These are phyloP conservation scores for Marcusenius ussheri DNA, from an alignment of 2,113 vertebrate species.

Conservation along the genomic window DNA sequence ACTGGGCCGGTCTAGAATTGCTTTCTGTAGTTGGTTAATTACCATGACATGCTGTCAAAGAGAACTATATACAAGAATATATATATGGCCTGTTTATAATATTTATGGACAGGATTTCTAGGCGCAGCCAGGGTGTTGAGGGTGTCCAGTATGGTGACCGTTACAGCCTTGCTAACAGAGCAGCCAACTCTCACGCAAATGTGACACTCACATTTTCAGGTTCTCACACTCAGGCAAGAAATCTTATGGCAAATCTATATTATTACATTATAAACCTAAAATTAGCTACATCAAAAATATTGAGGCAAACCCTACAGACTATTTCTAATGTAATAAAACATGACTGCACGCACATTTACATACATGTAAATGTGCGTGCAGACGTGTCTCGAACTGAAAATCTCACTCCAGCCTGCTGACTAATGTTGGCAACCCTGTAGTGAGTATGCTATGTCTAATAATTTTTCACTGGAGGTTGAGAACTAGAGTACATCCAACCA, in stretches of 20 bases:
- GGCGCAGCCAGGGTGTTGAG: no score
- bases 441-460: neutral
- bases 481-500: neutral
- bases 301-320: neutral
- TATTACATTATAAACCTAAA: neutral
- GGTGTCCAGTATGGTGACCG: no score
- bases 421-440: neutral
- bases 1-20: no score
- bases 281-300: neutral
- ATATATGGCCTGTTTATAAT: no score
- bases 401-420: neutral
- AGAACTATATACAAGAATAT: no score
- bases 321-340: neutral
- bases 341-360: neutral
- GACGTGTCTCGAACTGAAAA: neutral
- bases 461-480: neutral
- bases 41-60: no score
- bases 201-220: neutral
- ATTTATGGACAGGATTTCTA: no score
- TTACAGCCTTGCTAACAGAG: neutral
- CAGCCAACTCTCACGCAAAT: neutral
- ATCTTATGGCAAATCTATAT: neutral
- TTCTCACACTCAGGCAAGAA: neutral
- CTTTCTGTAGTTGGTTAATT: no score
- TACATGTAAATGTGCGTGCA: neutral